Evolutionary conservation across 1,140 invertebrate species (phyloP), one percentile per base, ranked within the genome.

Genomic region (Drosophila sp.): DNA sequence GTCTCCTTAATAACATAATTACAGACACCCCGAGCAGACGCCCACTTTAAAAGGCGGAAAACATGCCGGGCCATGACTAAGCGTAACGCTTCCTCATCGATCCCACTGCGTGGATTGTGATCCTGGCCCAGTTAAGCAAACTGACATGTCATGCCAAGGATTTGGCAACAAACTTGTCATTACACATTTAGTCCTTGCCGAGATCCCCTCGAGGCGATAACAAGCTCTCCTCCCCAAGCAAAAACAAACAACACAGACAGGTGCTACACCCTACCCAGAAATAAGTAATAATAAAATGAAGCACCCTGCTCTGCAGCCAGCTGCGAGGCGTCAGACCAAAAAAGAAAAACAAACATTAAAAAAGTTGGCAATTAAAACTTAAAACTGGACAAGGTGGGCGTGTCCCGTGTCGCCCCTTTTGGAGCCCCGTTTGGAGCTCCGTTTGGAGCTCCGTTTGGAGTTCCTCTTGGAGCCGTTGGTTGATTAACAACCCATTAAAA

Each of bases 41-140:
- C 87, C 87, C 72, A 90, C 87, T 87, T 90, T 80, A 90, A 90
- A 86, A 83, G 83, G 84, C 73, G 79, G 76, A 87, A 87, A 87
- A 89, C 79, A 74, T 34, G 75, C 48, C 27, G 6, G 50, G 41
- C 21, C 25, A 62, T 89, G 83, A 87, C 82, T 82, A 87, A 76
- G 82, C 82, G 81, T 65, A 54, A 80, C 82, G 72, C 76, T 83
- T 79, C 80, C 80, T 73, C 65, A 61, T 76, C 79, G 64, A 78
- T 56, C 16, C 53, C 46, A 36, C 1, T 7, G 6, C 13, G 7
- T n/a, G n/a, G n/a, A 6, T 13, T 4, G 40, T 58, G 63, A 74
- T 75, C 58, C 70, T 72, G 40, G 63, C 40, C 32, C 43, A 45
- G 54, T 72, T 62, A 62, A 62, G 46, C 46, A 62, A 78, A 78